These are phyloP conservation scores for Azemiops feae DNA, from an alignment of 2,113 vertebrate genomes.

Conservation along the genomic window DNA sequence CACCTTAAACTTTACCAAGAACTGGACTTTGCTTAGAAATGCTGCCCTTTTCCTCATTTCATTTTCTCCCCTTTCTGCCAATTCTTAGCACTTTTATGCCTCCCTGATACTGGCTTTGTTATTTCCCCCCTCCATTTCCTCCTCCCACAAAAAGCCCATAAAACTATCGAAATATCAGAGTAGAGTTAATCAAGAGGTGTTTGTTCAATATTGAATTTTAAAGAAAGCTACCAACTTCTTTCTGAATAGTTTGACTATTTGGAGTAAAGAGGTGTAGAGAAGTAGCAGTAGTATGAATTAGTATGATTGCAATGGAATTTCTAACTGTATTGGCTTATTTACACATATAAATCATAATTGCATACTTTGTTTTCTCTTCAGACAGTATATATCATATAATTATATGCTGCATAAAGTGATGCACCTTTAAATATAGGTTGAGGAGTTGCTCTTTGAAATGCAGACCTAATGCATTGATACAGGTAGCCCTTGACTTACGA, in stretches of 20 bases:
- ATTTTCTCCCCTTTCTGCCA: neutral
- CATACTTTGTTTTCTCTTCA: neutral
- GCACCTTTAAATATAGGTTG: neutral
- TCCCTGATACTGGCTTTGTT: neutral
- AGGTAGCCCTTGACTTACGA: neutral
- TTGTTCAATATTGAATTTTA: neutral
- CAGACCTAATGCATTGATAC: neutral
- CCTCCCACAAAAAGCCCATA: neutral
- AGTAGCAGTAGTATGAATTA: neutral
- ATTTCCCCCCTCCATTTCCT: neutral
- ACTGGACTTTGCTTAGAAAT: constrained; percentile 12
- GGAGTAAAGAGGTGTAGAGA: neutral
- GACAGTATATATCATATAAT: neutral
- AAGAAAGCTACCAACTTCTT: neutral
- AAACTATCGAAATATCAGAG: neutral
- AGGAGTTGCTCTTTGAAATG: neutral
- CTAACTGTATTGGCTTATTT: neutral
- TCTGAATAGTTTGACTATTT: neutral
- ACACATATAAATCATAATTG: neutral
- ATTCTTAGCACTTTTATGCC: neutral
- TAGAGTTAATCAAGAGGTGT: neutral
- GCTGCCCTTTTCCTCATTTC: neutral
- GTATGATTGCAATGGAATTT: neutral
- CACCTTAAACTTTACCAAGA: constrained; percentile 33
- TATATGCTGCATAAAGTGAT: neutral